Evolutionary conservation across 2,888 invertebrate species (phyloP).

Genomic region (Tanaodytes sp.): DNA sequence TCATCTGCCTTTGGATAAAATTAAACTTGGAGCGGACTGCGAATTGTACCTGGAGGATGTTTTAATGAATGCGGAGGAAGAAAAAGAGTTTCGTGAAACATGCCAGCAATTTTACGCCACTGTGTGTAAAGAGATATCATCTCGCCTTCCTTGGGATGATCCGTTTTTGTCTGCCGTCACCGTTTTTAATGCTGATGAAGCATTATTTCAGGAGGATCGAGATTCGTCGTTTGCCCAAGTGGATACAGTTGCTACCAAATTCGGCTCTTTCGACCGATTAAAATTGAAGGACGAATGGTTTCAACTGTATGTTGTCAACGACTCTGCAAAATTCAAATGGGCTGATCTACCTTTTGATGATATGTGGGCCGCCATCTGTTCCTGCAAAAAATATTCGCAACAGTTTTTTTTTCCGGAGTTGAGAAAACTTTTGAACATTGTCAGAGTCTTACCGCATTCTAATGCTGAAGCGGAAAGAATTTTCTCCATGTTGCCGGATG

Average conservation of each 20-base stretch:
- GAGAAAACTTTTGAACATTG: not conserved
- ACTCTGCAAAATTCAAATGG: not conserved
- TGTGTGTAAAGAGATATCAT: constrained; percentile 4
- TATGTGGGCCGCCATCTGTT: constrained; percentile 8
- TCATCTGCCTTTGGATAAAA: constrained; percentile 2
- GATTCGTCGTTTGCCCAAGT: not conserved
- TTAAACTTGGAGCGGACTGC: constrained; percentile 9
- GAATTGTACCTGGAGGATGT: constrained; percentile 1
- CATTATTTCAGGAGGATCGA: constrained; percentile 3
- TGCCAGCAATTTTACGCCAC: constrained; percentile 13
- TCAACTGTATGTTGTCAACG: not conserved
- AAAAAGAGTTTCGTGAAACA: not conserved
- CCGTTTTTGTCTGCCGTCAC: not conserved
- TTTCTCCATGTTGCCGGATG: not conserved
- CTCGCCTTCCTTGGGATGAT: constrained; percentile 3
- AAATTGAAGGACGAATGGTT: constrained; percentile 9
- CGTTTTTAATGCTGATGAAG: not conserved
- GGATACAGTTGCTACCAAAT: not conserved
- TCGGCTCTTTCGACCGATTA: no score
- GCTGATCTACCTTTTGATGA: constrained; percentile 12
- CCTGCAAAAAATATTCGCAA: not conserved
- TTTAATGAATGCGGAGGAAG: not conserved
- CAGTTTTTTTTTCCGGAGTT: not conserved
- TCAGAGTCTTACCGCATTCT: not conserved
- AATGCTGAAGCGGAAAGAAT: no score